Evolutionary conservation across 1,140 invertebrate genomes (phyloP).

Genomic region (Steinernema feltiae): DNA sequence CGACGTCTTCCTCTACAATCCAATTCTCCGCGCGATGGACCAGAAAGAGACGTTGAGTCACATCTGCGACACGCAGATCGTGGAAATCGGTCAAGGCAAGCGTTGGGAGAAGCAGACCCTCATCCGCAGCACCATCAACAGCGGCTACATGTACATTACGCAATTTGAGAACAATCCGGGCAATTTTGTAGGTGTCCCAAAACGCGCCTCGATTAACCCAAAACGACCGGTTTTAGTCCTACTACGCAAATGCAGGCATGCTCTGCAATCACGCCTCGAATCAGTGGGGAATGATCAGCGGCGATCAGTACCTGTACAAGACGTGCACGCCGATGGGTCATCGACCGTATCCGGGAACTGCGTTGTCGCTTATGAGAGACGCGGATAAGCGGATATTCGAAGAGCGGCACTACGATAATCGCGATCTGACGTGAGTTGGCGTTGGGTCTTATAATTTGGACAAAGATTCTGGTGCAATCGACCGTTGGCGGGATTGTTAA

Average conservation of each 20-base stretch:
- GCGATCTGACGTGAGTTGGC: constrained; percentile 56
- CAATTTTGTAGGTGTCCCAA: constrained; percentile 55
- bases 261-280: constrained; percentile 56
- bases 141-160: constrained; percentile 56
- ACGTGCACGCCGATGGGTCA: constrained; percentile 57
- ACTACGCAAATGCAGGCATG: constrained; percentile 53
- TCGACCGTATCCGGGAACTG: constrained; percentile 56
- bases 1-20: constrained; percentile 58
- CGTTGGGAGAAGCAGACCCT: constrained; percentile 57
- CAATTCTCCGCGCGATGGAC: constrained; percentile 53
- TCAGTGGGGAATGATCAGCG: constrained; percentile 58
- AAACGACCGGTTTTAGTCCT: constrained; percentile 49
- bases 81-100: constrained; percentile 46
- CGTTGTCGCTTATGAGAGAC: constrained; percentile 52
- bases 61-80: constrained; percentile 54
- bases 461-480: no score
- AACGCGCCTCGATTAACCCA: no score
- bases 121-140: constrained; percentile 55
- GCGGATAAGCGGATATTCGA: constrained; percentile 49
- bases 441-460: no score
- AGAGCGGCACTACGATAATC: constrained; percentile 55
- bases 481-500: no score
- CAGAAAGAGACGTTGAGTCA: constrained; percentile 55
- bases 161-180: constrained; percentile 58
- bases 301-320: constrained; percentile 55